Evolutionary conservation across 2,888 invertebrate genomes (phyloP).

Genomic region (Ennomos erosarius): DNA sequence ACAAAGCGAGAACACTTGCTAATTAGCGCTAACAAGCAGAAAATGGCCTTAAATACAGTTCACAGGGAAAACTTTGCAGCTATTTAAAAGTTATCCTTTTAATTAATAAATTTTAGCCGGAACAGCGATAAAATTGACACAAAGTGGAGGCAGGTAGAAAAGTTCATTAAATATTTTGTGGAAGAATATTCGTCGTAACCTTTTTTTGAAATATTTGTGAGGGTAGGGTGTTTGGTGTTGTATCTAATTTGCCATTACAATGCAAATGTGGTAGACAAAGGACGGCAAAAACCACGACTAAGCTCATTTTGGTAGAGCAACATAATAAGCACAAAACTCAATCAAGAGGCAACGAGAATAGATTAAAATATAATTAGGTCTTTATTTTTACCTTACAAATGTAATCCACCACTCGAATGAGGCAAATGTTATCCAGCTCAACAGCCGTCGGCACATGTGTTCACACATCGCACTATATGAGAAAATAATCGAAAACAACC

Average conservation of each 20-base stretch:
- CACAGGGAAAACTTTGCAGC: slow-evolving; percentile 19
- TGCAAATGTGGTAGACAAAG: slow-evolving; percentile 35
- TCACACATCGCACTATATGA: too few relatives aligned
- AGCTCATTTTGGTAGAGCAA: slow-evolving; percentile 23
- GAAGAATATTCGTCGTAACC: slow-evolving; percentile 14
- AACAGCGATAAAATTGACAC: slow-evolving; percentile 28
- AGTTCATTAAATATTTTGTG: slow-evolving; percentile 27
- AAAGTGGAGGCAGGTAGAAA: slow-evolving; percentile 14
- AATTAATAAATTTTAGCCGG: slow-evolving; percentile 25
- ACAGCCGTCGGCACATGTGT: too few relatives aligned
- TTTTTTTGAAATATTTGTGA: slow-evolving; percentile 20
- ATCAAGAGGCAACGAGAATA: slow-evolving; percentile 19
- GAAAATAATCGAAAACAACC: too few relatives aligned
- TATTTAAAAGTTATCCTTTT: slow-evolving; percentile 33
- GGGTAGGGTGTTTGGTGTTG: slow-evolving; percentile 26
- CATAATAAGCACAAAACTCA: slow-evolving; percentile 26
- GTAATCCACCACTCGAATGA: too few relatives aligned
- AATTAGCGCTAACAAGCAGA: slow-evolving; percentile 32
- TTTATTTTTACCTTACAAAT: too few relatives aligned
- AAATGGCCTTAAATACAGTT: slow-evolving; percentile 28
- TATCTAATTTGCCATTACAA: slow-evolving; percentile 35
- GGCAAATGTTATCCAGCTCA: too few relatives aligned
- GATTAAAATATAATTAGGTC: slow-evolving; percentile 10
- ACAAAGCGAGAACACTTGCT: slow-evolving; percentile 16
- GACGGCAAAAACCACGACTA: slow-evolving; percentile 29